phyloP scores from a whole-genome alignment of 2,888 invertebrate species.

The Leptogaster cylindrica region DNA sequence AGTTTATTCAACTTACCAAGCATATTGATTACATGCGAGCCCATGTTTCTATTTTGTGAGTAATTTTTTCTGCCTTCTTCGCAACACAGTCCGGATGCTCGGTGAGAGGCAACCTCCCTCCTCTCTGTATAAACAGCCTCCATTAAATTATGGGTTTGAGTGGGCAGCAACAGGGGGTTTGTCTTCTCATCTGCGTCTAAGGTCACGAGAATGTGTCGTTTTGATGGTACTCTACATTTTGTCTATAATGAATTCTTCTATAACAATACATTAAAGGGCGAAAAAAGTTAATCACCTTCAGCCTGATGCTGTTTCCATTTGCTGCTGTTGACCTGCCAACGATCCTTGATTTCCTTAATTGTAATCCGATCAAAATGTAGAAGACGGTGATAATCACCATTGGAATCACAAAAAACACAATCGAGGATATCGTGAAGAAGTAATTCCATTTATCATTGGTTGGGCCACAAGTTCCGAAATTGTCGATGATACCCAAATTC shows the following conservation, averaged over 20 bases:
- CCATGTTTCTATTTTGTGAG: conserved; percentile 57
- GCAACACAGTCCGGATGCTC: conserved; percentile 6
- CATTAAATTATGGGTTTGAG: conserved; percentile 38
- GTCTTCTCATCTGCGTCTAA: conserved; percentile 43
- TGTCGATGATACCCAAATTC: conserved; percentile 44
- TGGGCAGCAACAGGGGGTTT: conserved; percentile 35
- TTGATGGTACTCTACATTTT: conserved; percentile 42
- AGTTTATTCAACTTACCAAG: conserved; percentile 66
- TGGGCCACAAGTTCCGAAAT: conserved; percentile 56
- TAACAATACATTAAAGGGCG: background rate
- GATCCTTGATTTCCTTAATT: conserved; percentile 58
- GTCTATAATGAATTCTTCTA: conserved; percentile 23
- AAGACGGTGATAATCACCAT: conserved; percentile 67
- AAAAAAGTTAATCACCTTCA: conserved; percentile 51
- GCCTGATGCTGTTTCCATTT: conserved; percentile 56
- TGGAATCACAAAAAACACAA: conserved; percentile 68
- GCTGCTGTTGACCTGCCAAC: conserved; percentile 53
- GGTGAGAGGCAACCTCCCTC: conserved; percentile 18
- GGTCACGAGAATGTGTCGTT: conserved; percentile 40
- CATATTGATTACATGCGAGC: conserved; percentile 66
- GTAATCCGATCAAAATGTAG: conserved; percentile 63
- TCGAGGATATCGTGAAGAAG: conserved; percentile 65
- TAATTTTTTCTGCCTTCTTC: conserved; percentile 61
- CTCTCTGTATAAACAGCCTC: conserved; percentile 42
- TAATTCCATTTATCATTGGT: conserved; percentile 60